A percentile compares a stretch with the other conserved stretches of the same genome.
These are phyloP conservation scores for Polyergus mexicanus DNA, from an alignment of 1,140 invertebrate genomes.

Conservation along the genomic window DNA sequence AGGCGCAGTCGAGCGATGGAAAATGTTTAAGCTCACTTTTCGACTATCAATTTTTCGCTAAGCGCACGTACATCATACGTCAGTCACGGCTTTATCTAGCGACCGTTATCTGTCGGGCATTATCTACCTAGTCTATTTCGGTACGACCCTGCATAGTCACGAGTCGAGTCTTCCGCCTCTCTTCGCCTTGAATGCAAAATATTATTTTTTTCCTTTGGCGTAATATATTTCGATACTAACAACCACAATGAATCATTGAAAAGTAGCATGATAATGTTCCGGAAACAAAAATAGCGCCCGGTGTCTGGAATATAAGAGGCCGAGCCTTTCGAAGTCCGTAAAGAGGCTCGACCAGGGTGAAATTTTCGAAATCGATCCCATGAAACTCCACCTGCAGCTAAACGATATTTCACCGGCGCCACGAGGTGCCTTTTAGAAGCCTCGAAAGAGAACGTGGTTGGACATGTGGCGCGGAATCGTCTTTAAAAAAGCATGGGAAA, in stretches of 20 bases:
- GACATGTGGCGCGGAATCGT: neutral
- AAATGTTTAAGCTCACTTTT: conserved; percentile 56
- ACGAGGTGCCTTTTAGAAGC: conserved; percentile 31
- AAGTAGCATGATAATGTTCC: conserved; percentile 55
- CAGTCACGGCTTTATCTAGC: conserved; percentile 59
- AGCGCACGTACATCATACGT: conserved; percentile 55
- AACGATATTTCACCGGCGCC: conserved; percentile 70
- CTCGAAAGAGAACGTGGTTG: neutral
- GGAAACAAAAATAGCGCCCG: neutral
- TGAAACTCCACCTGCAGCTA: conserved; percentile 41
- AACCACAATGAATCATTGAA: conserved; percentile 15
- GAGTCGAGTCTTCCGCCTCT: conserved; percentile 20
- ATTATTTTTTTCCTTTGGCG: neutral
- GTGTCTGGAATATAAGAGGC: neutral
- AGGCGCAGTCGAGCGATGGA: neutral
- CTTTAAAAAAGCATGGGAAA: neutral
- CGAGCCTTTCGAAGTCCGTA: neutral
- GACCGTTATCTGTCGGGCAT: conserved; percentile 54
- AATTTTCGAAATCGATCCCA: conserved; percentile 63
- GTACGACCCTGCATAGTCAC: neutral
- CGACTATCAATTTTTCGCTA: conserved; percentile 46
- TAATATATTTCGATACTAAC: neutral
- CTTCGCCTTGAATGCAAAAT: conserved; percentile 8
- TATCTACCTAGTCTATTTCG: conserved; percentile 52
- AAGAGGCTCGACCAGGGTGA: conserved; percentile 2